Evolutionary conservation across 2,797 vertebrate species (phyloP).

Genomic region (Propithecus deckenii): DNA sequence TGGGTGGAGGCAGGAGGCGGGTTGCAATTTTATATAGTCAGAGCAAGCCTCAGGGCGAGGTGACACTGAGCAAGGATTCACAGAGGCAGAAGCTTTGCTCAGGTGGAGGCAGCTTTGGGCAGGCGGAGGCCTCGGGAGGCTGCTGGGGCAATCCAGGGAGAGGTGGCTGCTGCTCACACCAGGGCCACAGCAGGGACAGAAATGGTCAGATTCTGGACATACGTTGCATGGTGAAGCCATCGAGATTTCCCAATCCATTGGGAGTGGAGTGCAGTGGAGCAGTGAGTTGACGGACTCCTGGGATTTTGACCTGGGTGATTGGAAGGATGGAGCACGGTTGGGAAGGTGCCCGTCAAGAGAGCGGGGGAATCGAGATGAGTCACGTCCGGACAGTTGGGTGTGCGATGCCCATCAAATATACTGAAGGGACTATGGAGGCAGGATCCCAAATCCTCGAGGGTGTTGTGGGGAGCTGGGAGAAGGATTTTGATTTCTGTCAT

Average conservation of each 20-base stretch:
- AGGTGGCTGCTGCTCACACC: background rate
- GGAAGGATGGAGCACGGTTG: background rate
- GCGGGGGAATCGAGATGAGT: background rate
- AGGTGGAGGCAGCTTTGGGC: background rate
- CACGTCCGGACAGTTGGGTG: background rate
- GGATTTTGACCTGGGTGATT: no score
- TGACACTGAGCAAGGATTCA: background rate
- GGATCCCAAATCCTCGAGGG: fast-evolving
- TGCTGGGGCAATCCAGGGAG: background rate
- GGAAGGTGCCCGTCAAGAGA: background rate
- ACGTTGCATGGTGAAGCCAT: background rate
- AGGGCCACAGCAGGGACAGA: fast-evolving
- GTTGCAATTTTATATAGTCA: background rate
- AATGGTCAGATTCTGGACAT: background rate
- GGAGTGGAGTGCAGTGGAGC: background rate
- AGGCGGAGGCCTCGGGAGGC: background rate
- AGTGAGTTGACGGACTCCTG: background rate
- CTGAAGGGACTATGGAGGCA: background rate
- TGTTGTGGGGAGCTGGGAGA: background rate
- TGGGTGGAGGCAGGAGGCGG: background rate
- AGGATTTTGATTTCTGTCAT: background rate
- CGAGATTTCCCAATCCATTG: background rate
- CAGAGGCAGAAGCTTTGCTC: background rate
- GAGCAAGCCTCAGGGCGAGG: background rate
- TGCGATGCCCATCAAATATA: background rate